phyloP scores from a whole-genome alignment of 2,888 invertebrate genomes.

The Hirtodrosophila histrioides region DNA sequence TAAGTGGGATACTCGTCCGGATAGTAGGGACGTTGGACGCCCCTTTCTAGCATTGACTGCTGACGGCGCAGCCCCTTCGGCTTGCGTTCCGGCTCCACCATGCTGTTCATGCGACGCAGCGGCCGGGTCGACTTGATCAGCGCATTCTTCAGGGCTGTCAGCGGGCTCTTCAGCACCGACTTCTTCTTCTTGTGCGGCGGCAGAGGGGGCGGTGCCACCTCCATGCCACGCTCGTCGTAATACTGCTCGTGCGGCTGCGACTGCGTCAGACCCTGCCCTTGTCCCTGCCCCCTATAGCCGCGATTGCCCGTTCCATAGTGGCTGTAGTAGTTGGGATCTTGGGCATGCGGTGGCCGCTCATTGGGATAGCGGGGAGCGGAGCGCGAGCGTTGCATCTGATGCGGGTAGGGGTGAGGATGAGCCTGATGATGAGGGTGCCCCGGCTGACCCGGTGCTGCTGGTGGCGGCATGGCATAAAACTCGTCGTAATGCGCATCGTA shows the following conservation, averaged over 20 bases:
- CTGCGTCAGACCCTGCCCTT: conserved; percentile 38
- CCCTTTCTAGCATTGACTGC: conserved; percentile 84
- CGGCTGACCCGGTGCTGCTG: conserved; percentile 26
- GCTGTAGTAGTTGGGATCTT: conserved; percentile 75
- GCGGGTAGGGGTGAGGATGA: conserved; percentile 41
- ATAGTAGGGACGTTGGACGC: conserved; percentile 82
- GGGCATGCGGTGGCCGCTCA: conserved; percentile 65
- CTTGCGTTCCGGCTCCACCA: conserved; percentile 83
- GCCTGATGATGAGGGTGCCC: conserved; percentile 24
- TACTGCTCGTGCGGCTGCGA: conserved; percentile 61
- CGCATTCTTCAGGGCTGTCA: conserved; percentile 83
- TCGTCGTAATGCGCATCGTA: conserved; percentile 82
- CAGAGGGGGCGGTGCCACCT: conserved; percentile 72
- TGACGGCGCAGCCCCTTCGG: conserved; percentile 82
- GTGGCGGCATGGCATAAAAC: conserved; percentile 81
- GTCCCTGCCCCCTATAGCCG: conserved; percentile 38
- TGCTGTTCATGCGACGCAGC: conserved; percentile 83
- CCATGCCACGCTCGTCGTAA: conserved; percentile 72
- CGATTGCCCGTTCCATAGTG: conserved; percentile 60
- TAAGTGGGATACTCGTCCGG: conserved; percentile 83
- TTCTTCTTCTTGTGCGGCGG: conserved; percentile 83
- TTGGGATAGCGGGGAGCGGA: conserved; percentile 73
- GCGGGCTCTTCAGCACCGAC: conserved; percentile 83
- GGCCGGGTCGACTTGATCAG: conserved; percentile 83
- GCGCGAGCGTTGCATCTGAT: conserved; percentile 72